Conservation (phyloP, 2,113 vertebrate species). For the Peucedramus taeniatus region DNA sequence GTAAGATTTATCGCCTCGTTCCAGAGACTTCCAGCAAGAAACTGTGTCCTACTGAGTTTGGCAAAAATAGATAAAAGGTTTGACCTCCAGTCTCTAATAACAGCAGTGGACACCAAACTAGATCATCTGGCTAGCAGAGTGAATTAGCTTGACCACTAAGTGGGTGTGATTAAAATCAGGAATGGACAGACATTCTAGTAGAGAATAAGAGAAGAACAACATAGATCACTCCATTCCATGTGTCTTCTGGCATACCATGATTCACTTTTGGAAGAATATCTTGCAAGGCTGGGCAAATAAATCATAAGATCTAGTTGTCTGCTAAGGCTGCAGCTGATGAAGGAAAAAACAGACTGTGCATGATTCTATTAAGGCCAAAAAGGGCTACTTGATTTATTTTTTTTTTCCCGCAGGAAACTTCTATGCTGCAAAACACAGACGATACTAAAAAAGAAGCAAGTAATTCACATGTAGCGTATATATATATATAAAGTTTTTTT, state of each 20-base stretch:
- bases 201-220: background rate
- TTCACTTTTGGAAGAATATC: background rate
- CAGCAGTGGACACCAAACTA: background rate
- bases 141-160: slow-evolving; percentile 34
- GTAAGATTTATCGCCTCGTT: background rate
- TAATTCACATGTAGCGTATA: background rate
- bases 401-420: background rate
- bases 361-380: background rate
- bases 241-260: background rate
- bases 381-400: background rate
- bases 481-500: background rate
- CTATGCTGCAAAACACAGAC: background rate
- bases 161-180: background rate
- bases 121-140: background rate
- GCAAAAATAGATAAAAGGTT: slow-evolving; percentile 12
- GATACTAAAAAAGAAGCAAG: background rate
- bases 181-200: background rate
- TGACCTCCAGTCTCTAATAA: slow-evolving; percentile 22
- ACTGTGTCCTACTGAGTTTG: background rate
- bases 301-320: background rate
- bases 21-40: background rate
- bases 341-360: background rate
- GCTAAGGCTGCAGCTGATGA: background rate
- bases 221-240: background rate
- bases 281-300: slow-evolving; percentile 4